phyloP scores from a whole-genome alignment of 2,113 vertebrate species.

The Boulengeromyrus knoepffleri region DNA sequence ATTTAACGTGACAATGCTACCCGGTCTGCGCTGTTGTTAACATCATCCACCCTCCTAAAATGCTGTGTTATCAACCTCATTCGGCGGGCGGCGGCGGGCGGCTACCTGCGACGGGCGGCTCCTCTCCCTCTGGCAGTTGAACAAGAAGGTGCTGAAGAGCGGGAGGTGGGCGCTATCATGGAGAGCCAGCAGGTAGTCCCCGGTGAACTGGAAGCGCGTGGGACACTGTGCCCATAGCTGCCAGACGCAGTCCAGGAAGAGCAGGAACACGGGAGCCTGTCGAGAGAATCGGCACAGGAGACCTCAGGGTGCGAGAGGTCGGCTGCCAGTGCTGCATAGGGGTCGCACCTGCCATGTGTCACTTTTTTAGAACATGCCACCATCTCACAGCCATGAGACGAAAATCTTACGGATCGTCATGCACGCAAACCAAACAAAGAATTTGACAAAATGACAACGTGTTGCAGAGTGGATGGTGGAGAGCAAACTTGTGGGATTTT shows the following conservation, averaged over 20 bases:
- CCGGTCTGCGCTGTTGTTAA: not conserved
- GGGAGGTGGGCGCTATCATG: constrained; percentile 80
- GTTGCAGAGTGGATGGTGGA: not conserved
- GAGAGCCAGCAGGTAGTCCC: constrained; percentile 76
- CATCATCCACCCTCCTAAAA: not conserved
- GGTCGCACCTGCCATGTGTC: not conserved
- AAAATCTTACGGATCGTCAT: not conserved
- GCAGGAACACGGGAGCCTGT: not conserved
- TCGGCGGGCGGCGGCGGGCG: not conserved
- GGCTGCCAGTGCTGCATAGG: not conserved
- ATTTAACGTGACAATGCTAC: not conserved
- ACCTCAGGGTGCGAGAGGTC: not conserved
- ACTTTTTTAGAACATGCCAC: not conserved
- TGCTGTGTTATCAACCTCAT: not conserved
- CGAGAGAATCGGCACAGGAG: not conserved
- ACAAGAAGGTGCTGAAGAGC: constrained; percentile 77
- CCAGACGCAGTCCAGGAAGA: constrained; percentile 79
- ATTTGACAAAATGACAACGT: not conserved
- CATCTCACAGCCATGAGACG: not conserved
- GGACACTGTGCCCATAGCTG: constrained; percentile 82
- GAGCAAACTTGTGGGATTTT: too few relatives aligned
- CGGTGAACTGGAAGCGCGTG: constrained; percentile 76
- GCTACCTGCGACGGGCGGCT: constrained; percentile 58
- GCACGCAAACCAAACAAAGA: not conserved
- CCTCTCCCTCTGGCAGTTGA: constrained; percentile 78